A percentile compares a stretch with the other conserved stretches of the same genome.
These are phyloP conservation scores for Silurus aristotelis DNA, from an alignment of 2,797 vertebrate genomes.

Conservation along the genomic window DNA sequence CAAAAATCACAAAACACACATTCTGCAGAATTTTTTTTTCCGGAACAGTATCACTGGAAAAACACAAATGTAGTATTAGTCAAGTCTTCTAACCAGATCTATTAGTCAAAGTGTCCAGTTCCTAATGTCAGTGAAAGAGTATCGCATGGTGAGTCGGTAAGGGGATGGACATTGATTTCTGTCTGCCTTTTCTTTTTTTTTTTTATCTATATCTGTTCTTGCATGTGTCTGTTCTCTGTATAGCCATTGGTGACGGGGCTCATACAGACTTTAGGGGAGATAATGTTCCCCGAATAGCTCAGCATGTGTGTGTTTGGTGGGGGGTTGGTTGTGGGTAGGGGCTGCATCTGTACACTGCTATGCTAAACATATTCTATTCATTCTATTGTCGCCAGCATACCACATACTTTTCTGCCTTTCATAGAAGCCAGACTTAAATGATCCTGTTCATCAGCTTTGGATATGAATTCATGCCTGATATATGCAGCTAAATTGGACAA, in stretches of 20 bases:
- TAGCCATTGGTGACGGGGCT: constrained; percentile 62
- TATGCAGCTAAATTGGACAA: constrained; percentile 62
- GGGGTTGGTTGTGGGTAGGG: constrained; percentile 58
- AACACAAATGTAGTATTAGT: not conserved
- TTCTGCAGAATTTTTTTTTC: not conserved
- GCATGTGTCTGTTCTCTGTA: constrained; percentile 49
- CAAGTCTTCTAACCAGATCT: constrained; percentile 19
- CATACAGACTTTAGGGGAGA: constrained; percentile 67
- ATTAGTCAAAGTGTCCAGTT: constrained; percentile 35
- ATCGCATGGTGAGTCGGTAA: constrained; percentile 47
- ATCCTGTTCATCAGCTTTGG: constrained; percentile 6
- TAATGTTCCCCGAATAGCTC: constrained; percentile 73
- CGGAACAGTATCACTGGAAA: constrained; percentile 9
- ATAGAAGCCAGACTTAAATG: not conserved
- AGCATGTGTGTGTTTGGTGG: constrained; percentile 68
- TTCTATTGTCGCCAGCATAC: not conserved
- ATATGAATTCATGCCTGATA: constrained; percentile 55
- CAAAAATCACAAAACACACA: not conserved
- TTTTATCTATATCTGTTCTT: constrained; percentile 53
- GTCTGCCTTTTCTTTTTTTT: constrained; percentile 30
- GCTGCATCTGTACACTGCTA: constrained; percentile 62
- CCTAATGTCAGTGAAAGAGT: constrained; percentile 27
- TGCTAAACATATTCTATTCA: constrained; percentile 11
- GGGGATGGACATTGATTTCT: constrained; percentile 55
- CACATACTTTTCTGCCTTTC: not conserved